These are phyloP conservation scores for Pangasius larnaudii DNA, from an alignment of 2,797 vertebrate species.

Conservation along the genomic window DNA sequence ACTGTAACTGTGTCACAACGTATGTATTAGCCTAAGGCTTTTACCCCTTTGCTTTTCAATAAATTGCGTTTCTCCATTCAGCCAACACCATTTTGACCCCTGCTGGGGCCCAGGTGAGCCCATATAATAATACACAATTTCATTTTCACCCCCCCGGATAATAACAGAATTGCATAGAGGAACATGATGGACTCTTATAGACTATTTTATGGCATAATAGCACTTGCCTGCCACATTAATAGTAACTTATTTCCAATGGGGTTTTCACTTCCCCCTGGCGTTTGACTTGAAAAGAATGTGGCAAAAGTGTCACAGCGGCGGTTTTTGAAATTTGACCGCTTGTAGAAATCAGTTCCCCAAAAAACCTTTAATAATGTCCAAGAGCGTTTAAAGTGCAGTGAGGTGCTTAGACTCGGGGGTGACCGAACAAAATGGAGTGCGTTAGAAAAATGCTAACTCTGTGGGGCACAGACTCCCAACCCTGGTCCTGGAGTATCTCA, in stretches of 20 bases:
- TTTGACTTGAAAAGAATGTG: neutral
- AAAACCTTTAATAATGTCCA: too few relatives aligned
- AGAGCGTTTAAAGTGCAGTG: neutral
- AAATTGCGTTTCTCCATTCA: neutral
- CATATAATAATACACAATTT: neutral
- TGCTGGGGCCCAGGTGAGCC: neutral
- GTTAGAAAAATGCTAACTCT: neutral
- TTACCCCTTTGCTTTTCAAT: neutral
- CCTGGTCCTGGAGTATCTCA: neutral
- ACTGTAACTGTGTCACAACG: neutral
- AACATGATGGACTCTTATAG: neutral
- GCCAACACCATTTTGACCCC: neutral
- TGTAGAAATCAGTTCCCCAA: too few relatives aligned
- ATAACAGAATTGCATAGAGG: neutral
- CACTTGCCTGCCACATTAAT: neutral
- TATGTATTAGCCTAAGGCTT: too few relatives aligned
- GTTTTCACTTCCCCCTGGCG: neutral
- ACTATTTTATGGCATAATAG: neutral
- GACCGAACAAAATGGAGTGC: neutral
- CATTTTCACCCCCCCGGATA: neutral
- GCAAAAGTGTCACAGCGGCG: too few relatives aligned
- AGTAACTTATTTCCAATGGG: neutral
- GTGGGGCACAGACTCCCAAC: neutral
- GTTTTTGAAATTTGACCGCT: too few relatives aligned
- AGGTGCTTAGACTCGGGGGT: neutral